phyloP scores from a whole-genome alignment of 2,888 invertebrate species.

The Netelia melanura region DNA sequence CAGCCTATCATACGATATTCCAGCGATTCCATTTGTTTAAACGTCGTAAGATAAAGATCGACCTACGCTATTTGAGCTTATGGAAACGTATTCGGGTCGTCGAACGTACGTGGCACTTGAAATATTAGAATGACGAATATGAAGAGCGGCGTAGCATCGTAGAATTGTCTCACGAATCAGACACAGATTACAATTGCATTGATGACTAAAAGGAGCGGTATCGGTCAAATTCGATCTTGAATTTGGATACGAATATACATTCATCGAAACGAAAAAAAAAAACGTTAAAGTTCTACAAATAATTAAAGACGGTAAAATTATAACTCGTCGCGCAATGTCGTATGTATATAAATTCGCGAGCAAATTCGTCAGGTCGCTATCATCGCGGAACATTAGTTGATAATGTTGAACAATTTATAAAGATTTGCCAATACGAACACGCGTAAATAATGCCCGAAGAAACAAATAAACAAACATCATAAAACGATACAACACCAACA shows the following conservation, averaged over 20 bases:
- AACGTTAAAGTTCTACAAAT: slow-evolving; percentile 13
- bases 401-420: slow-evolving; percentile 25
- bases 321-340: neutral
- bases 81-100: too few species aligned
- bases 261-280: slow-evolving; percentile 29
- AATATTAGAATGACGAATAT: too few species aligned
- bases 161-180: neutral
- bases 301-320: neutral
- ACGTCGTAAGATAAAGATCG: slow-evolving; percentile 5
- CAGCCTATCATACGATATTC: slow-evolving; percentile 44
- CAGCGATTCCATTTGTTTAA: slow-evolving; percentile 63
- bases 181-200: neutral
- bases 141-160: too few species aligned
- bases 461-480: slow-evolving; percentile 34
- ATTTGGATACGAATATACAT: slow-evolving; percentile 2
- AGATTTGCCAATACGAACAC: slow-evolving; percentile 52
- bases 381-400: slow-evolving; percentile 11
- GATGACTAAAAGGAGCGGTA: neutral
- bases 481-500: slow-evolving; percentile 50
- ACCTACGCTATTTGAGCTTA: too few species aligned
- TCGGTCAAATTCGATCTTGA: slow-evolving; percentile 4
- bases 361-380: neutral
- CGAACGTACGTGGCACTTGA: too few species aligned
- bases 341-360: neutral
- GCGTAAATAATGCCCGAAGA: slow-evolving; percentile 30